Evolutionary conservation across 2,888 invertebrate genomes (phyloP), one percentile per base, ranked within the genome.

Genomic region (Cephus pulcher): DNA sequence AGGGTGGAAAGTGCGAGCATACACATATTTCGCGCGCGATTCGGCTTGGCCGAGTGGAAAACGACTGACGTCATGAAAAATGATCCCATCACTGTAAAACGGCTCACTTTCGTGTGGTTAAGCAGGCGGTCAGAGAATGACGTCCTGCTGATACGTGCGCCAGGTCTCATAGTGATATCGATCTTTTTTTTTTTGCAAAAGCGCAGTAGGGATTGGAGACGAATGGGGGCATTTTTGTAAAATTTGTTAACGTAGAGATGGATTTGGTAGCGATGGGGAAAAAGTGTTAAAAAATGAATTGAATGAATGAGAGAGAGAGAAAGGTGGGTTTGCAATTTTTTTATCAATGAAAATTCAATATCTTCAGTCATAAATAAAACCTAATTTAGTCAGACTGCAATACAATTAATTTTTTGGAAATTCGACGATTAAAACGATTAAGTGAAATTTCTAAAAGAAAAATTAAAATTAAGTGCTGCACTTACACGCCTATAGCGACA

Each of bases 51-150:
- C 83, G 82, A 85, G 86, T 81, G 84, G 86, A 87, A 86, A 86
- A 88, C 85, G 83, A 85, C 85, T 82, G 84, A 84, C 84, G 86
- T 87, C 85, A 83, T 85, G 86, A 86, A 82, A 83, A 84, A 85
- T 83, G 86, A 85, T 83, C 82, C 82, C 83, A 84, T 84, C 86
- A 82, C 80, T 80, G 82, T 81, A 80, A 84, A 84, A 84, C 80
- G 81, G 80, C 79, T 82, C 81, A 78, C 77, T 81, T 80, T 81
- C 84, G 81, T 71, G 78, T 81, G 82, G 86, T 83, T 85, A 83
- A 81, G 78, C 84, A 71, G 71, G 30, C 71, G 71, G 71, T 71
- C 71, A 34, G 32, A 15, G 56, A 56, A 56, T 56, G 56, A 56
- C 56, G 56, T 56, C 56, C 23, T 56, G 56, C 56, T 23, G 23